Conservation (phyloP, 2,797 vertebrate genomes). For the Catamblyrhynchus diadema region DNA sequence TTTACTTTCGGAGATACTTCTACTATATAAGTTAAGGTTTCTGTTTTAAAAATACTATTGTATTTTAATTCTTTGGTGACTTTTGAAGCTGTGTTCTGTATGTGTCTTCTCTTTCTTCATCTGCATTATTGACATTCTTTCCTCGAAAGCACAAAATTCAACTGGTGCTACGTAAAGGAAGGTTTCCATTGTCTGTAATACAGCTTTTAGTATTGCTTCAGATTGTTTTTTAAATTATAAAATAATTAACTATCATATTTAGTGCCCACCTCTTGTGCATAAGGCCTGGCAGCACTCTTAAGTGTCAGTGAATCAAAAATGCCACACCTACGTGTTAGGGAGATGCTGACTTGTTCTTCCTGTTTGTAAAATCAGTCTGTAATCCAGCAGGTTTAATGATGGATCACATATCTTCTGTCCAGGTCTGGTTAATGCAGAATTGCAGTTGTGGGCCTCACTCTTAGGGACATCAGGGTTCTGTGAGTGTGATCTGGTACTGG, state of each 20-base stretch:
- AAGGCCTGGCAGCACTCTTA: background rate
- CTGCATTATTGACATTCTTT: background rate
- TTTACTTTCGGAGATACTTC: background rate
- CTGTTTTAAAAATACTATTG: background rate
- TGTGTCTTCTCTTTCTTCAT: background rate
- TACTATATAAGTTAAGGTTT: background rate
- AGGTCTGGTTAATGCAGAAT: background rate
- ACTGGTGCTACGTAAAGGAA: rapidly evolving
- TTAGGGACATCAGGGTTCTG: background rate
- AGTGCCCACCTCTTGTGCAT: background rate
- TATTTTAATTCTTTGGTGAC: background rate
- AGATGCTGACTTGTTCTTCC: background rate
- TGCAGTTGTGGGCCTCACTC: background rate
- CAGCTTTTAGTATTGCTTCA: background rate
- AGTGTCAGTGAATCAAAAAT: background rate
- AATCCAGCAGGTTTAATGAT: background rate
- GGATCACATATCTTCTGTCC: background rate
- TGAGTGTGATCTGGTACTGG: background rate
- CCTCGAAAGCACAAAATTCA: background rate
- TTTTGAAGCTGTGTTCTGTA: background rate
- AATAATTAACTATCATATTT: background rate
- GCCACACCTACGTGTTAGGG: background rate
- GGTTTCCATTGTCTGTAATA: background rate
- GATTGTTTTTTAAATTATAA: background rate
- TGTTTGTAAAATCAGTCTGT: background rate